Evolutionary conservation across 2,888 invertebrate species (phyloP).

Genomic region (Invenusta paracnida): DNA sequence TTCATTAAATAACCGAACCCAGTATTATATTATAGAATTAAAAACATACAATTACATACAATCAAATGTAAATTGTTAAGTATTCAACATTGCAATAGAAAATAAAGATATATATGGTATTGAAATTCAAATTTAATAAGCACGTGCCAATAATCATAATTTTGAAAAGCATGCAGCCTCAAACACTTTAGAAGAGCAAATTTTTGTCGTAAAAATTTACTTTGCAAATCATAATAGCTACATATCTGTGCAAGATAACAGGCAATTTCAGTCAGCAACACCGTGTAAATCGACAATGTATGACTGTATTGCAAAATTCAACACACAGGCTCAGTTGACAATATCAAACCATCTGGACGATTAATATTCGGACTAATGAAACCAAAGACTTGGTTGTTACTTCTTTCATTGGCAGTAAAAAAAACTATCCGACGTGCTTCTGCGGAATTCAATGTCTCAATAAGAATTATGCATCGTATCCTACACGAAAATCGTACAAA

Average conservation of each 20-base stretch:
- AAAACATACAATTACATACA: no score
- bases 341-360: background rate
- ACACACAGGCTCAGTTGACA: constrained; percentile 6
- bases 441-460: background rate
- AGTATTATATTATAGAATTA: no score
- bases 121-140: no score
- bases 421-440: constrained; percentile 20
- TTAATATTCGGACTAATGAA: background rate
- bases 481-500: constrained; percentile 24
- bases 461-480: background rate
- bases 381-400: constrained; percentile 24
- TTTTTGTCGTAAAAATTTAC: background rate
- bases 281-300: constrained; percentile 16
- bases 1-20: no score
- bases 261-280: background rate
- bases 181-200: background rate
- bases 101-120: no score
- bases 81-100: no score
- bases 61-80: no score
- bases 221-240: background rate
- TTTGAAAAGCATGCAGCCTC: no score
- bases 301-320: background rate
- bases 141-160: no score
- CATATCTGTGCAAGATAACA: background rate
- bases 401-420: background rate